phyloP scores from a whole-genome alignment of 2,113 vertebrate species.

The Spermophilus dauricus region DNA sequence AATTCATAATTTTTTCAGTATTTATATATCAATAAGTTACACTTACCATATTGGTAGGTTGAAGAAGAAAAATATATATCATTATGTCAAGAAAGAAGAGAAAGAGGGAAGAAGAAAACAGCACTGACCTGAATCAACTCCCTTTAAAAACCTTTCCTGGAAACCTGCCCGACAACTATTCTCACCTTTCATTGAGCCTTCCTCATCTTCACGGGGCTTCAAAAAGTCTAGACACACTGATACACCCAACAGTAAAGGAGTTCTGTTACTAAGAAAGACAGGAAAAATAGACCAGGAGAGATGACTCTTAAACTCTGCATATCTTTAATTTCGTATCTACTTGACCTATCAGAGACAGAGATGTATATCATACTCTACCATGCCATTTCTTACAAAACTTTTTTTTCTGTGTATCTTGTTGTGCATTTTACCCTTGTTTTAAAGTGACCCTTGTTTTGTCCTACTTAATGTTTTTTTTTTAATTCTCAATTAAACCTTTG shows the following conservation, averaged over 20 bases:
- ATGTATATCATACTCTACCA: neutral
- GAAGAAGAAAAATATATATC: neutral
- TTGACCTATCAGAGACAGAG: neutral
- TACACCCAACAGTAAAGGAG: neutral
- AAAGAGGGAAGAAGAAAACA: neutral
- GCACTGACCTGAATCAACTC: neutral
- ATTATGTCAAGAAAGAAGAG: neutral
- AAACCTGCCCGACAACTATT: neutral
- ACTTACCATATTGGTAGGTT: neutral
- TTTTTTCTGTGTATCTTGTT: neutral
- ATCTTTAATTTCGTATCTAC: neutral
- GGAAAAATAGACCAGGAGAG: neutral
- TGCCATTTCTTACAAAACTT: neutral
- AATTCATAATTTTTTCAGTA: neutral
- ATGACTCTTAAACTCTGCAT: neutral
- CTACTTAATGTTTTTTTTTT: neutral
- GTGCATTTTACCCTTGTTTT: conserved; percentile 24
- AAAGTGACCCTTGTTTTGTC: neutral
- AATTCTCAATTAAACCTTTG: neutral
- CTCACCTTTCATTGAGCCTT: neutral
- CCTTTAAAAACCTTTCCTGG: neutral
- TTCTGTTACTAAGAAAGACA: neutral
- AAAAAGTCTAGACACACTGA: neutral
- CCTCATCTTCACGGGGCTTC: neutral
- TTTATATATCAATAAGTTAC: neutral